phyloP scores from a whole-genome alignment of 2,113 vertebrate genomes.

The Rallus limicola region DNA sequence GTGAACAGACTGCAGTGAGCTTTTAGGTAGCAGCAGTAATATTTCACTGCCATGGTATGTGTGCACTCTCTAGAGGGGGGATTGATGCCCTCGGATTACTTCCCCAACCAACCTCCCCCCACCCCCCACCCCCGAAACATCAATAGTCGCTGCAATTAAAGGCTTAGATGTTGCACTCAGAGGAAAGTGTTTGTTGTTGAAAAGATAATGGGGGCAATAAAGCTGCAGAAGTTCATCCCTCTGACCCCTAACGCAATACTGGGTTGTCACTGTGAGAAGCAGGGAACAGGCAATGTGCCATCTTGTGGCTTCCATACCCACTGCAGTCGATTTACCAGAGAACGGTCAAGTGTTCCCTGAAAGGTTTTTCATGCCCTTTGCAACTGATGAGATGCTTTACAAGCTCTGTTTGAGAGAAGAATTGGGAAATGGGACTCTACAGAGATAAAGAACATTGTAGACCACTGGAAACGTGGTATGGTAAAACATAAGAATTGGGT shows the following conservation, averaged over 20 bases:
- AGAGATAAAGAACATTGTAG: accelerated
- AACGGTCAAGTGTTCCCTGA: neutral
- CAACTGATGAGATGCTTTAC: neutral
- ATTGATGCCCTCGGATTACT: neutral
- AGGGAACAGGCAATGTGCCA: conserved; percentile 60
- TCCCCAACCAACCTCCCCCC: no score
- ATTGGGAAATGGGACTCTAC: neutral
- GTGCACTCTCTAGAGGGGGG: neutral
- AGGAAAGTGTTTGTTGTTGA: neutral
- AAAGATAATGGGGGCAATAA: neutral
- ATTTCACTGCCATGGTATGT: neutral
- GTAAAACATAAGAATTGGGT: neutral
- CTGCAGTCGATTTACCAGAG: neutral
- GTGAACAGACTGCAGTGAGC: neutral
- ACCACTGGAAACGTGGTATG: neutral
- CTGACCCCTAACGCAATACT: neutral
- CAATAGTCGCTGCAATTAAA: neutral
- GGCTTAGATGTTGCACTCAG: neutral
- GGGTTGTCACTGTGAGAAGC: neutral
- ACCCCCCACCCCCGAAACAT: neutral
- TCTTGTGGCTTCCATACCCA: conserved; percentile 59
- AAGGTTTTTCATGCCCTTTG: neutral
- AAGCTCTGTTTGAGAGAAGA: neutral
- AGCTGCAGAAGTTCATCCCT: neutral
- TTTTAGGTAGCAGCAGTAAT: neutral